Evolutionary conservation across 2,113 vertebrate genomes (phyloP), one percentile per base, ranked within the genome.

Genomic region (Polypterus senegalus): DNA sequence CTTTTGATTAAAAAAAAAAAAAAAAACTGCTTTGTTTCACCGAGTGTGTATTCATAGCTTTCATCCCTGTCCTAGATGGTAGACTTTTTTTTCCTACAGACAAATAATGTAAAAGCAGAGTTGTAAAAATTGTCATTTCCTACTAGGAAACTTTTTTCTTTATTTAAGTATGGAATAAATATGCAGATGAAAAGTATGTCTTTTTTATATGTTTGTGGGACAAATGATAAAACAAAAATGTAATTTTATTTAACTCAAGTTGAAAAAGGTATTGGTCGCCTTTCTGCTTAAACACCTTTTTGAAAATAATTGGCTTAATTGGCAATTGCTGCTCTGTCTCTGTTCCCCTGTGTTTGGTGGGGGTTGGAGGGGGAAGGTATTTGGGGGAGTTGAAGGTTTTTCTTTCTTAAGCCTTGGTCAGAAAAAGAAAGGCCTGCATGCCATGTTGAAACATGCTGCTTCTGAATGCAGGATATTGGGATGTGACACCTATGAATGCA

Each of bases 401-500:
- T 43, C 5, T 57, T 45, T 57, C 4, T 4, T 57, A 27, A 4
- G 9, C 4, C 27, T 57, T 27, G 27, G 27, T 27, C 27, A 27
- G 27, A 51, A 27, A 58, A 4, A 44, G 46, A 10, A 44, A 43
- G 46, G 3, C n/a, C 6, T 3, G 43, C 5, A 45, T 8, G 7
- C 43, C 44, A 43, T 45, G n/a, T 44, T 7, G 9, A 11, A 58
- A 44, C 43, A 4, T 58, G 43, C 43, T 58, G 27, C 43, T 58
- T 43, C 46, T 3, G 56, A 58, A 44, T 7, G 56, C 4, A 45
- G 56, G 27, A 45, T 9, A 27, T 44, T 52, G 3, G 51, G 51
- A 10, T 8, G 51, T 52, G 51, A 52, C 51, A 52, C 56, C 43
- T 58, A 45, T 72, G 66, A 68, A 63, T 9, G 46, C 64, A 69